A percentile compares a stretch with the other conserved stretches of the same genome.
Evolutionary conservation across 2,113 vertebrate species (phyloP).

Genomic region (Cyrtonyx montezumae): DNA sequence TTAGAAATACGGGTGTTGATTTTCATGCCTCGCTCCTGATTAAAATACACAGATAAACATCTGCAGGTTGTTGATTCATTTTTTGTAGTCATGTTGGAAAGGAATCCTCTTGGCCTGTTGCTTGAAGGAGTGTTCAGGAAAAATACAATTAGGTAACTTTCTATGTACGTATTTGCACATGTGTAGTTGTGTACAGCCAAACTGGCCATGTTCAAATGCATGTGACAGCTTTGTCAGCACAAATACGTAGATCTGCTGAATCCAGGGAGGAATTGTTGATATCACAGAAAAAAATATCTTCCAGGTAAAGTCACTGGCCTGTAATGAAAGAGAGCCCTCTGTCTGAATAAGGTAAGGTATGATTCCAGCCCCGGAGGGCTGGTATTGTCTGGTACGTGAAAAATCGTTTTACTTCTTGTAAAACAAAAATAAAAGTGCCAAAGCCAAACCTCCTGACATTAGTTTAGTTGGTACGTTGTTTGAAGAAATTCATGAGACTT

Average conservation of each 20-base stretch:
- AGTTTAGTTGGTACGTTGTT: not conserved
- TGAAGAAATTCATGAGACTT: conserved; percentile 4
- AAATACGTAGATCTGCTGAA: not conserved
- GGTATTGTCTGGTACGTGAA: not conserved
- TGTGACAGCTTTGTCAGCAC: not conserved
- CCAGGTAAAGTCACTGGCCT: not conserved
- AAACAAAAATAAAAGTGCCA: not conserved
- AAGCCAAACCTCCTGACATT: not conserved
- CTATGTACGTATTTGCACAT: not conserved
- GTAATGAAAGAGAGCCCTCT: not conserved
- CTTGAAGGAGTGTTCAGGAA: conserved; percentile 14
- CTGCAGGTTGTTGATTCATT: not conserved
- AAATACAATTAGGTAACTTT: not conserved
- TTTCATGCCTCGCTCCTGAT: not conserved
- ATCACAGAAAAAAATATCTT: not conserved
- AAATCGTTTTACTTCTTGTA: not conserved
- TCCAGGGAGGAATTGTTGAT: conserved; percentile 8
- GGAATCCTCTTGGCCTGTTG: not conserved
- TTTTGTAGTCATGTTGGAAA: not conserved
- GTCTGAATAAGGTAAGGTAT: not conserved
- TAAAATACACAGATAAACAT: not conserved
- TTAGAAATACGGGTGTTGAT: not conserved
- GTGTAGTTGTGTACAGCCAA: not conserved
- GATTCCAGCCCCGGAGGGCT: not conserved
- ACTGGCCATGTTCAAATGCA: not conserved